Base-by-base conservation (phyloP, 2,888 invertebrate species). In the Flexamia atlantica region DNA sequence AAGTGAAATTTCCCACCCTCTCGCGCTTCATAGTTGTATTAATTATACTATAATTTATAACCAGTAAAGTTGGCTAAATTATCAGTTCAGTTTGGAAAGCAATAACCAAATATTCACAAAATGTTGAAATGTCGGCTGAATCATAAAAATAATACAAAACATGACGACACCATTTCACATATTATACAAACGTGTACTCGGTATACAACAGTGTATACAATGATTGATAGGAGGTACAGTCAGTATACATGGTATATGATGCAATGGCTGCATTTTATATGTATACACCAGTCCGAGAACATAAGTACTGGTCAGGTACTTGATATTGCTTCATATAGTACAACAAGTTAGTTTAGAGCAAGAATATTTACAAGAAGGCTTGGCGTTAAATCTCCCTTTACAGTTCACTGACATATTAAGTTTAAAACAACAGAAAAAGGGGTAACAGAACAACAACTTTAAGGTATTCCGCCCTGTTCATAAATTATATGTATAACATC, bases 221-320 rank as follows among this genome's bases (percentile, higher is more conserved):
- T 72, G 72, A 72, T 72, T 72, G 40, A 40, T 72, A 76, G 32
- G 28, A 36, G 36, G 36, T 36, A 36, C 36, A 36, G 36, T 36
- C 36, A 7, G 32, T 76, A 76, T 32, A 76, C 30, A 23, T n/a
- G 12, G 36, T 36, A 25, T 36, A 25, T 30, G 30, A 5, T 30
- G 76, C 42, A 50, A 76, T 28, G 30, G 50, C n/a, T 50, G 57
- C 57, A 50, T 50, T 30, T 1, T 74, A 40, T 40, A 74, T n/a
- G 50, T 72, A 40, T 72, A 72, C 72, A 72, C 23, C 23, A 12
- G 72, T 36, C 72, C 36, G 30, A 32, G 32, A 28, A 57, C 36
- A 36, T 4, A 82, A 82, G 82, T 82, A 82, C 82, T 42, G 68
- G 50, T 82, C 82, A 82, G 82, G 82, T 82, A 72, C 82, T 72